Evolutionary conservation across 1,140 invertebrate species (phyloP).

Genomic region (Atta colombica): DNA sequence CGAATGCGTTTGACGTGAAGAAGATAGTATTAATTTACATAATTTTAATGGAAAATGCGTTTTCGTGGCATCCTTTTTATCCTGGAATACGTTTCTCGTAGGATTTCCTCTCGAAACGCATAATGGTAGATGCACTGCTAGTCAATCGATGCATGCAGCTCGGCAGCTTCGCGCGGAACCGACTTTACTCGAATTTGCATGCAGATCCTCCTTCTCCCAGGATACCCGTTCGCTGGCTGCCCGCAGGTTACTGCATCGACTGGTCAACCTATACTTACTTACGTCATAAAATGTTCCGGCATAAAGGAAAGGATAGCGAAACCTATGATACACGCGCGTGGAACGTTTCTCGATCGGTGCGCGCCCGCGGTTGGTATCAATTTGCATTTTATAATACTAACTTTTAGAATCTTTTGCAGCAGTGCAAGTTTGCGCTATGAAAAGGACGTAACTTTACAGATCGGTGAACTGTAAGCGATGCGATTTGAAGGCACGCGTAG

Average conservation of each 20-base stretch:
- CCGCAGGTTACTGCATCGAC: conserved; percentile 60
- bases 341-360: conserved; percentile 29
- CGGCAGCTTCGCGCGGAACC: conserved; percentile 50
- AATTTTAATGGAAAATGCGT: conserved; percentile 31
- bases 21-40: conserved; percentile 30
- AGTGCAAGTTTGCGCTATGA: conserved; percentile 33
- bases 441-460: conserved; percentile 40
- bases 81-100: conserved; percentile 27
- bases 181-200: conserved; percentile 73
- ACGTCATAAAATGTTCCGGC: conserved; percentile 60
- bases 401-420: conserved; percentile 43
- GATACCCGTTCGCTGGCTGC: conserved; percentile 52
- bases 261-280: conserved; percentile 64
- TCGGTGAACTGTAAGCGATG: conserved; percentile 38
- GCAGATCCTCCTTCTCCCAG: conserved; percentile 66
- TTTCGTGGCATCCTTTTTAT: conserved; percentile 15
- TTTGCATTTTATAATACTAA: conserved; percentile 58
- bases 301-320: conserved; percentile 48
- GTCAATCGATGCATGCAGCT: conserved; percentile 58
- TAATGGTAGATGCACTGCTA: conserved; percentile 50
- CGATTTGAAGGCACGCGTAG: neutral
- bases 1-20: neutral
- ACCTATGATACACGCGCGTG: conserved; percentile 43
- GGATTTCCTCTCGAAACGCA: conserved; percentile 53
- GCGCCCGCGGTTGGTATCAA: conserved; percentile 47